Percentiles rank a stretch among this genome's conserved stretches.
These are phyloP conservation scores for Drosophila repletoides DNA, from an alignment of 1,140 invertebrate species.

Conservation along the genomic window DNA sequence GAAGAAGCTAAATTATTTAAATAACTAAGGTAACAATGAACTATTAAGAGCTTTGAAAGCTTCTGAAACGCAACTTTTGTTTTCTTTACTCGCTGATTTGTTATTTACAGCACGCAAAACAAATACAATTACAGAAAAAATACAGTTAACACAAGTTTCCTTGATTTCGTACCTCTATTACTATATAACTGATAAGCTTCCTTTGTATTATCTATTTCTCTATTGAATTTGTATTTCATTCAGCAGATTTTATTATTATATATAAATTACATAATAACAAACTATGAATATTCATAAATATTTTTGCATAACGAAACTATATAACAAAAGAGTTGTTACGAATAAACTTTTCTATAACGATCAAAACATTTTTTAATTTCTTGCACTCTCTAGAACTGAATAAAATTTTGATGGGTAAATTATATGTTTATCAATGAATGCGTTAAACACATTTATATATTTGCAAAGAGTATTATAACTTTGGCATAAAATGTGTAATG, in stretches of 20 bases:
- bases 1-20: slow-evolving; percentile 25
- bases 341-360: slow-evolving; percentile 65
- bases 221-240: slow-evolving; percentile 39
- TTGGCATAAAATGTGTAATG: no score
- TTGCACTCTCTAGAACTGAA: no score
- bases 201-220: slow-evolving; percentile 12
- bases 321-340: slow-evolving; percentile 51
- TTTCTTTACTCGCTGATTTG: slow-evolving; percentile 18
- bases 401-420: no score
- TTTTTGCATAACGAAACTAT: slow-evolving; percentile 59
- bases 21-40: slow-evolving; percentile 17
- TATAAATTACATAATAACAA: slow-evolving; percentile 24
- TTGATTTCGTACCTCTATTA: slow-evolving; percentile 35
- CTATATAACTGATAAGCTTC: background rate
- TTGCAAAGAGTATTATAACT: no score
- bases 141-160: slow-evolving; percentile 29
- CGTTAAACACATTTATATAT: no score
- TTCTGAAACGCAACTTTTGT: slow-evolving; percentile 4
- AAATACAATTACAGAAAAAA: slow-evolving; percentile 2
- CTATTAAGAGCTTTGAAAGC: slow-evolving; percentile 14
- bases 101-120: slow-evolving; percentile 37
- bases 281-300: slow-evolving; percentile 44
- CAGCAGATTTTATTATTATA: slow-evolving; percentile 31
- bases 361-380: background rate
- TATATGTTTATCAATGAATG: no score